A percentile compares a stretch with the other conserved stretches of the same genome.
phyloP scores from a whole-genome alignment of 1,140 invertebrate genomes.

The Drosophila pachea region DNA sequence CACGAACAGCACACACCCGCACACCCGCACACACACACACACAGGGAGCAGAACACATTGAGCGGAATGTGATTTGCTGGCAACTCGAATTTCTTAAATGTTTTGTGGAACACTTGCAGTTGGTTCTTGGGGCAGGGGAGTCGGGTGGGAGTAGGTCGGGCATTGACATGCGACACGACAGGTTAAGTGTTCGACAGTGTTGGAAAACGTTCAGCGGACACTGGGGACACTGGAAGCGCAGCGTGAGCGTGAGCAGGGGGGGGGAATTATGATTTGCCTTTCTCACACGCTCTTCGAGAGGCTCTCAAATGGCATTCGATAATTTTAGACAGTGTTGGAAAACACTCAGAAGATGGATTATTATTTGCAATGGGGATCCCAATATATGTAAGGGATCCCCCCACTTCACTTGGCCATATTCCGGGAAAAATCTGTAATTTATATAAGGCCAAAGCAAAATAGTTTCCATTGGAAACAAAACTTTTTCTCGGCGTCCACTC shows the following conservation, averaged over 20 bases:
- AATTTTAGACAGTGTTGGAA: too few species aligned
- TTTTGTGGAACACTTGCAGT: conserved; percentile 53
- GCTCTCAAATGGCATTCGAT: too few species aligned
- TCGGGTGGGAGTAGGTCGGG: not conserved
- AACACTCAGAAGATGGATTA: too few species aligned
- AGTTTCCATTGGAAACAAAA: conserved; percentile 26
- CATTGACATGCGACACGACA: conserved; percentile 3
- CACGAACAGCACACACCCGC: conserved; percentile 27
- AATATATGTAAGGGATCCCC: too few species aligned
- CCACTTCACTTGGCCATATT: not conserved
- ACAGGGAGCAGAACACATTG: conserved; percentile 16
- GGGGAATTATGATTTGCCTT: too few species aligned
- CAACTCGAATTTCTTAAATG: conserved; percentile 67
- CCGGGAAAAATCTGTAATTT: not conserved
- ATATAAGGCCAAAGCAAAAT: conserved; percentile 16
- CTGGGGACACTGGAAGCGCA: too few species aligned
- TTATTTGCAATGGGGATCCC: too few species aligned
- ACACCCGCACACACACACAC: not conserved
- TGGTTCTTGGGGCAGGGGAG: not conserved
- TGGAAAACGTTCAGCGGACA: too few species aligned
- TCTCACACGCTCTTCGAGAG: too few species aligned
- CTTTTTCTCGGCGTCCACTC: conserved; percentile 51
- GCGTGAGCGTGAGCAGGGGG: too few species aligned
- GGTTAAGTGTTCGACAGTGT: not conserved
- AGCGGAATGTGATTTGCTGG: conserved; percentile 67